Evolutionary conservation across 1,140 invertebrate species (phyloP).

Genomic region (Pseudomyrmex flavicornis): DNA sequence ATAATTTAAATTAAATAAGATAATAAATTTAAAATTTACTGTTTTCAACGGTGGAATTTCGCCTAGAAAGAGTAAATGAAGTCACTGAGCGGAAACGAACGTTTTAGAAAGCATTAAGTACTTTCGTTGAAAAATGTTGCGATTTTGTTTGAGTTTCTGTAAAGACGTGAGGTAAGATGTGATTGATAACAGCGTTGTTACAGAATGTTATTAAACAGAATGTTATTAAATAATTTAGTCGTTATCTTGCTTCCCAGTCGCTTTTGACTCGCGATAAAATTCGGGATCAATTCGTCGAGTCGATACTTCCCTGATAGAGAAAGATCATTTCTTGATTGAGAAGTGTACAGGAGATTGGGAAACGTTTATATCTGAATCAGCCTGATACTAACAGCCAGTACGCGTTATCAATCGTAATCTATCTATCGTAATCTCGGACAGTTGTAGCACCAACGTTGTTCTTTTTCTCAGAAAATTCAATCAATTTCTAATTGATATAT

Average conservation of each 20-base stretch:
- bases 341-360: conserved; percentile 37
- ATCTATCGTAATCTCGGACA: background rate
- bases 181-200: background rate
- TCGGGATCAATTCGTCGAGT: background rate
- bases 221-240: background rate
- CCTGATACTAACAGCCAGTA: background rate
- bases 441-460: background rate
- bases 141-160: background rate
- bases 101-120: background rate
- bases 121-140: conserved; percentile 9
- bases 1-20: too few species aligned
- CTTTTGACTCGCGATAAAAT: background rate
- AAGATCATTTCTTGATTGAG: conserved; percentile 27
- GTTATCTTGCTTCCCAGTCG: background rate
- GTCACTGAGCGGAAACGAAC: too few species aligned
- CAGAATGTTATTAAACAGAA: background rate
- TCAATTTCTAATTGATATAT: background rate
- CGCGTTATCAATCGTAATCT: background rate
- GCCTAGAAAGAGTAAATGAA: too few species aligned
- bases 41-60: too few species aligned
- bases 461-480: background rate
- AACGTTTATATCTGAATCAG: conserved; percentile 28
- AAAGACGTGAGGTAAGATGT: background rate
- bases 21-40: too few species aligned
- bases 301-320: conserved; percentile 33